A percentile compares a stretch with the other conserved stretches of the same genome.
Conservation (phyloP, 2,113 vertebrate genomes). For the Urocolius indicus region DNA sequence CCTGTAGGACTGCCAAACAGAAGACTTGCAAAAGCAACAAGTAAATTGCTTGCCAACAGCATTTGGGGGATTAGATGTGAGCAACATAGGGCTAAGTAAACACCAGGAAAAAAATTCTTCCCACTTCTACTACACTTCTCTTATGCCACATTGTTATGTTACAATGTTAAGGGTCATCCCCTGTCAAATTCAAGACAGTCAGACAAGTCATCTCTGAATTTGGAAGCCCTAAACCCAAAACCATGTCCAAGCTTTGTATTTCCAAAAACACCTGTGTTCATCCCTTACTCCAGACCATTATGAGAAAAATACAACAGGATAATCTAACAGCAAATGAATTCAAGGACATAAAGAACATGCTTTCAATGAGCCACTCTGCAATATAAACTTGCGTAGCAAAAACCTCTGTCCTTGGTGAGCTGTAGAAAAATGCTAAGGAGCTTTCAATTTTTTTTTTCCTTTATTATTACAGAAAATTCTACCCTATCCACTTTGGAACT, state of each 20-base stretch:
- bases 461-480: not conserved
- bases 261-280: not conserved
- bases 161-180: not conserved
- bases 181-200: not conserved
- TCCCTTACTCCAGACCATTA: not conserved
- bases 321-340: not conserved
- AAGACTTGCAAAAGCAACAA: not conserved
- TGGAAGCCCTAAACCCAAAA: not conserved
- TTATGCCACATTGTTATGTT: not conserved
- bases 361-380: not conserved
- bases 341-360: not conserved
- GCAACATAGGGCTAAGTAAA: not conserved
- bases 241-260: too few species aligned
- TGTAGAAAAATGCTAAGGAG: not conserved
- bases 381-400: not conserved
- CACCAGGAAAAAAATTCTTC: not conserved
- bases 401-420: not conserved
- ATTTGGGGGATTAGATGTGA: not conserved
- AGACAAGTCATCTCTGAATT: not conserved
- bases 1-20: not conserved
- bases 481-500: not conserved
- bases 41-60: not conserved
- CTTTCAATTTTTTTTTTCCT: not conserved
- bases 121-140: too few species aligned
- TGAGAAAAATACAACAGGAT: not conserved